phyloP scores from a whole-genome alignment of 2,888 invertebrate genomes.

The Palloptera scutellata region DNA sequence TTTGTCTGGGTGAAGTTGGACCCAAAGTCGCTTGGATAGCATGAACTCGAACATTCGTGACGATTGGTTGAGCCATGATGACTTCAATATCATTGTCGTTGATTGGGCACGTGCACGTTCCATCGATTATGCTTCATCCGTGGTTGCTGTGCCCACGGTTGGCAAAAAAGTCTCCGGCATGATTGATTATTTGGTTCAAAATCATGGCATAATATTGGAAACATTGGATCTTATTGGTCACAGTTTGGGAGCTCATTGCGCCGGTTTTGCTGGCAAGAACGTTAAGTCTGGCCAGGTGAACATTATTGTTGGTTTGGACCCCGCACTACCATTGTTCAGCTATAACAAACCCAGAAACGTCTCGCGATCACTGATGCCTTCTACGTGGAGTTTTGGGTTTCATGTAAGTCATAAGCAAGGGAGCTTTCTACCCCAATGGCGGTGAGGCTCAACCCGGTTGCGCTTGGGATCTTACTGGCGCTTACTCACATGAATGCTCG shows the following conservation, averaged over 20 bases:
- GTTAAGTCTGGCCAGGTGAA: constrained; percentile 68
- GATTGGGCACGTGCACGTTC: constrained; percentile 70
- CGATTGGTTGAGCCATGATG: constrained; percentile 68
- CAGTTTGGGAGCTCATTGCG: constrained; percentile 70
- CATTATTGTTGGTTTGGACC: constrained; percentile 67
- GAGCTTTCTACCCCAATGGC: constrained; percentile 67
- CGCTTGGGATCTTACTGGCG: constrained; percentile 58
- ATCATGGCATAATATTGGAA: constrained; percentile 65
- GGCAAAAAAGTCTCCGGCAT: constrained; percentile 53
- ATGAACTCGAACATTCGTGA: constrained; percentile 51
- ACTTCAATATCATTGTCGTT: constrained; percentile 69
- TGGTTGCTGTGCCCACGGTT: constrained; percentile 57
- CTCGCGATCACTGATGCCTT: constrained; percentile 50
- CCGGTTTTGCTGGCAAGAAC: constrained; percentile 70
- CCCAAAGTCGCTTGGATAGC: constrained; percentile 61
- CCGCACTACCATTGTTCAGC: constrained; percentile 55
- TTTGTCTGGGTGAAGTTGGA: constrained; percentile 62
- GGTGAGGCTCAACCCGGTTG: constrained; percentile 68
- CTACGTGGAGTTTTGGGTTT: constrained; percentile 61
- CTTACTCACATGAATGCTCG: constrained; percentile 65
- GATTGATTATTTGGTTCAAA: constrained; percentile 63
- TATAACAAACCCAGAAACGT: constrained; percentile 47
- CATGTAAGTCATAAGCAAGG: constrained; percentile 60
- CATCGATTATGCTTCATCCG: constrained; percentile 68
- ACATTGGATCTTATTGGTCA: constrained; percentile 68